Evolutionary conservation across 1,140 invertebrate genomes (phyloP).

Genomic region (Lordiphosa collinella): DNA sequence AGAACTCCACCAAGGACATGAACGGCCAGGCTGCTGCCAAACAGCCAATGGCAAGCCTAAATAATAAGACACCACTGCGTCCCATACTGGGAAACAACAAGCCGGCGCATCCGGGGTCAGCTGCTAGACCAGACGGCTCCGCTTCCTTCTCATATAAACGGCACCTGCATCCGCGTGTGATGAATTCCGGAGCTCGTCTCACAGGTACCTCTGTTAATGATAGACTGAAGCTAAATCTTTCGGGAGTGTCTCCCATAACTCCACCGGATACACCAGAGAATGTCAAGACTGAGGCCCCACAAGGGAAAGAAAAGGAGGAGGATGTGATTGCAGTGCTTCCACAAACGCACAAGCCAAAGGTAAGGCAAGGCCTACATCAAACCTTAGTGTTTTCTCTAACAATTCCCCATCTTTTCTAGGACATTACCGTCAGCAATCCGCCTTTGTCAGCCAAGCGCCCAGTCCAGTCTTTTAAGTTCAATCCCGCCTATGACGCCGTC

Average conservation of each 20-base stretch:
- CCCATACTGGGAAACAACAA: conserved; percentile 58
- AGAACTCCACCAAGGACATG: conserved; percentile 13
- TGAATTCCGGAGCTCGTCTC: conserved; percentile 6
- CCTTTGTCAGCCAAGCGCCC: no score
- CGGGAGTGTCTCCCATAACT: conserved; percentile 18
- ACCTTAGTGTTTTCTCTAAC: no score
- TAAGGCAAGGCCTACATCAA: no score
- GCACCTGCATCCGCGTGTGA: conserved; percentile 16
- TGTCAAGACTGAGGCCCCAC: neutral
- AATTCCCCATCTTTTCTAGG: no score
- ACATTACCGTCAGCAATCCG: no score
- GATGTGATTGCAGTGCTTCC: neutral
- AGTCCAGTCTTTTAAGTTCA: neutral
- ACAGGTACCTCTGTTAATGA: conserved; percentile 45
- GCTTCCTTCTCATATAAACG: conserved; percentile 5
- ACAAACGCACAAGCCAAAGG: no score
- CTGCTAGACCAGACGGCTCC: neutral
- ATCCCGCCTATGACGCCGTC: conserved; percentile 34
- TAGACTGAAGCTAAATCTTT: conserved; percentile 33
- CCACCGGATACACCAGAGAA: conserved; percentile 47
- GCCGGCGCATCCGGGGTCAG: conserved; percentile 10
- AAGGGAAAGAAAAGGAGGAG: neutral
- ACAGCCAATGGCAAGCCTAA: neutral
- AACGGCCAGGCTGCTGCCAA: conserved; percentile 12
- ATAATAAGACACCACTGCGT: conserved; percentile 35